Conservation (phyloP, 2,888 invertebrate species). For the Hedya salicella region DNA sequence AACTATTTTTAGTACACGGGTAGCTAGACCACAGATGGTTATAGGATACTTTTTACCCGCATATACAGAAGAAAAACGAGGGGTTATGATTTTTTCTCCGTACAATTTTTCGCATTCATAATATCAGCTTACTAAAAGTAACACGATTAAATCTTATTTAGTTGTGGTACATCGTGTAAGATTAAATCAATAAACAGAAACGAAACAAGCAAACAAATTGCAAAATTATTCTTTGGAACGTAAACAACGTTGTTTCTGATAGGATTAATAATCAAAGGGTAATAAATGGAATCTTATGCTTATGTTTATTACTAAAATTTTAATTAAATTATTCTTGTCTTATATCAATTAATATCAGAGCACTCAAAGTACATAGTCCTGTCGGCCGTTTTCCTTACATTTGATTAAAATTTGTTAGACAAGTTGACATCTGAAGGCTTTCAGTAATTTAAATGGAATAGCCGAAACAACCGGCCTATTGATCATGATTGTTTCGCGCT, state of each 20-base stretch:
- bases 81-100: too few species aligned
- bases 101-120: too few species aligned
- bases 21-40: too few species aligned
- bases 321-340: constrained; percentile 41
- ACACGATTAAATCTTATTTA: too few species aligned
- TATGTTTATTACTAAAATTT: constrained; percentile 44
- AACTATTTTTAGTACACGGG: too few species aligned
- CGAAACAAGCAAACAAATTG: too few species aligned
- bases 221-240: constrained; percentile 3
- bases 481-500: constrained; percentile 26
- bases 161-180: too few species aligned
- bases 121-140: too few species aligned
- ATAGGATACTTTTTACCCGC: too few species aligned
- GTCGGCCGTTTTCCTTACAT: constrained; percentile 36
- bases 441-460: constrained; percentile 40
- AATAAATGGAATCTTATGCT: constrained; percentile 30
- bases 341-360: constrained; percentile 39
- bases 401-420: constrained; percentile 43
- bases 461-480: constrained; percentile 23
- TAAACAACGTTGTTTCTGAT: constrained; percentile 11
- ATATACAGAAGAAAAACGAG: too few species aligned
- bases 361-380: constrained; percentile 34
- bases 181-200: too few species aligned
- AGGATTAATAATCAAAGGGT: constrained; percentile 18
- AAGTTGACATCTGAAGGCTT: constrained; percentile 43